Conservation (phyloP, 2,113 vertebrate species). For the Gnathonemus echidnorhynchus region DNA sequence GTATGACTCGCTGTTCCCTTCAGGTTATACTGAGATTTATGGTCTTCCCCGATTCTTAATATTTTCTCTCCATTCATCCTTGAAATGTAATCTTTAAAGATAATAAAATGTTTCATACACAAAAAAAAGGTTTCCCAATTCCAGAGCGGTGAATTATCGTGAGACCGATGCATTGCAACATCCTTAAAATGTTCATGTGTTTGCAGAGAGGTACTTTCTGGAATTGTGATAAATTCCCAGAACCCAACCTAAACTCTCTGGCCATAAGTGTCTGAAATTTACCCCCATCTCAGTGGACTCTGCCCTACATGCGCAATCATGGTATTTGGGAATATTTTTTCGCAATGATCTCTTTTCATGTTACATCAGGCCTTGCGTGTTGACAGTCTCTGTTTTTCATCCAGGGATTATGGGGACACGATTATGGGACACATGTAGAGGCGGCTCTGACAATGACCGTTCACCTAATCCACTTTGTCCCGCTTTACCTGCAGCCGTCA, state of each 20-base stretch:
- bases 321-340: not conserved
- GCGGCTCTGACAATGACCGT: not conserved
- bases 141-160: not conserved
- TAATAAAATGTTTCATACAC: not conserved
- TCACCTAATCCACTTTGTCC: conserved; percentile 10
- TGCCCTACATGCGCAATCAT: not conserved
- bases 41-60: not conserved
- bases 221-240: not conserved
- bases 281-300: not conserved
- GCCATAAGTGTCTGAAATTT: not conserved
- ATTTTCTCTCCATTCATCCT: not conserved
- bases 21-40: not conserved
- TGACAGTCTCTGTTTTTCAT: not conserved
- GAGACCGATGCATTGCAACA: not conserved
- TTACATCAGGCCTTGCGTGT: not conserved
- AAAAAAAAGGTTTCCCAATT: not conserved
- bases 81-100: not conserved
- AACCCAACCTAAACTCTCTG: not conserved
- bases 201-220: not conserved
- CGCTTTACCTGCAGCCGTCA: conserved; percentile 8
- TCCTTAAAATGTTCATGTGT: not conserved
- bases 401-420: not conserved
- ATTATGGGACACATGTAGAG: not conserved
- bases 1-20: not conserved
- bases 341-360: not conserved